Base-by-base conservation (phyloP, 2,113 vertebrate genomes). In the Bostrychus sinensis region DNA sequence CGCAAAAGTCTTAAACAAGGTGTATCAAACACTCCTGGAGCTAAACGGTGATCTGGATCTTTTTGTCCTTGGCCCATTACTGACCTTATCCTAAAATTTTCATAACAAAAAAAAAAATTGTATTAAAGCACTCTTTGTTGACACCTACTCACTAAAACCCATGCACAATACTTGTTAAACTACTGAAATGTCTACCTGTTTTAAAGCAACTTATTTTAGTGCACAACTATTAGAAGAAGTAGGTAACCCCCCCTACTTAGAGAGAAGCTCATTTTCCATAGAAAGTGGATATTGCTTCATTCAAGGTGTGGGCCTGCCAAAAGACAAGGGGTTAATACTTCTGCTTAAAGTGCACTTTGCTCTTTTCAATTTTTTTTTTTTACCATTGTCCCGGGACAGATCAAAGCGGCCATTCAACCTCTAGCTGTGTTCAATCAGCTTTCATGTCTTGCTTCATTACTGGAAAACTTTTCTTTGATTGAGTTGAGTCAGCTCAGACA, bases 371-470 rank as follows among this genome's bases (percentile, higher is more conserved):
- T 86, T 83, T 48, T 48, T 75, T 86, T 83, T 48, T 48, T 86
- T 46, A 68, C 78, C 81, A 89, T 91, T 92, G 88, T 90, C 81
- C 79, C 39, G 10, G 34, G 61, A 28, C 5, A 90, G 84, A 89
- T 93, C 92, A 93, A 92, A 93, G 73, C 77, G 67, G 73, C 62
- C 83, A 90, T 91, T 89, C 81, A 92, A 83, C 80, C 58, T 69
- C 77, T 74, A 22, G 39, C 84, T 64, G 74, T 75, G 68, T 78
- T 90, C 86, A 77, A 41, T 62, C 50, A 77, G 86, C 87, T 91
- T 92, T 91, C 89, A 88, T 89, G 82, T 84, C 84, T 83, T 86
- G 79, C 84, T 85, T 91, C 89, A 90, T 90, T 91, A 88, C 85
- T 85, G 82, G 77, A 88, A 88, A 88, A 89, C 83, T 83, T 88